Evolutionary conservation across 1,140 invertebrate species (phyloP), one percentile per base, ranked within the genome.

Genomic region (Cydia amplana): DNA sequence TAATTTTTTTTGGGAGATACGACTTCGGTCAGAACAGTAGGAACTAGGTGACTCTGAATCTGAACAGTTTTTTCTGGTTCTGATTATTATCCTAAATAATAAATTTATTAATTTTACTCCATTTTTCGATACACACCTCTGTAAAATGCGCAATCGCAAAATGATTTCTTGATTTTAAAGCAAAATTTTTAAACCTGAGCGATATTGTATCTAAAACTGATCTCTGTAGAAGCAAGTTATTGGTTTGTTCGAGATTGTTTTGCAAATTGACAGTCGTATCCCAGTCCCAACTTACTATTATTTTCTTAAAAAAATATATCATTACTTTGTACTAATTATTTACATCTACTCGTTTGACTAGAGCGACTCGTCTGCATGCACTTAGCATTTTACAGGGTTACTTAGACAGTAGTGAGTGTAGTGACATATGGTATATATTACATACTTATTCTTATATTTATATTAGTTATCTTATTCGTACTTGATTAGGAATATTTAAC

Each of bases 31-130:
- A 85, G 83, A 85, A 87, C 85, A 36, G 32, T 70, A 87, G 86
- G 84, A 85, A 87, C 86, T 87, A 88, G 86, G 86, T 86, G 86
- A 88, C 86, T 88, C 86, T 88, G 86, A 88, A 51, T 36, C 28
- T 67, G 64, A 75, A 32, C n/a, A 65, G 14, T 16, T 32, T 49
- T 49, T 4, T 9, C 28, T 12, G 55, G n/a, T 51, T 67, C 23
- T 75, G 73, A 43, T 43, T 9, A n/a, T 51, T 51, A 51, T 9
- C 40, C 43, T 65, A 70, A 75, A 40, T 75, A 65, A 73, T 80
- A 46, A 73, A 70, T 75, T 74, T 80, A 18, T 74, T 74, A 74
- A 74, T 78, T 49, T 72, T 75, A 75, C 74, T 74, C 55, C 36
- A n/a, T 72, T 75, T 79, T 79, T 43, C 12, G 43, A 16, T 14